Base-by-base conservation (phyloP, 92 coral and sea anemone species). In the Umimayanthus chanpuru region DNA sequence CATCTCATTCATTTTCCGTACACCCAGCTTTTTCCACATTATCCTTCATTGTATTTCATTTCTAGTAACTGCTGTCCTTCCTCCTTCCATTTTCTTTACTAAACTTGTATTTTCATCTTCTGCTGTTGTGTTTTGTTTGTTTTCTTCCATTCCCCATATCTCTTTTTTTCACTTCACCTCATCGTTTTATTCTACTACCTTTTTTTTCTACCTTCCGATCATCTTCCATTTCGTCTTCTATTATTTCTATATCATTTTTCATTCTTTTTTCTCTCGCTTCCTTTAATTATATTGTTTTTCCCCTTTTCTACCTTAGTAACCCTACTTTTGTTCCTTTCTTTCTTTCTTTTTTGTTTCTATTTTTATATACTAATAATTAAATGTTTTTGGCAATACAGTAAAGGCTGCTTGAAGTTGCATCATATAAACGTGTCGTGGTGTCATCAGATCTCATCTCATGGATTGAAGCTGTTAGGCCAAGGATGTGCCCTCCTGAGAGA, bases 351-450 rank as follows among this genome's bases (percentile, higher is more conserved):
- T 36, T 71, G 12, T 36, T 16, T 28, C 16, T 71, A 9, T 18
- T 41, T 5, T 41, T 64, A 41, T 16, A 38, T 40, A 28, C 18
- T 28, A 49, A 28, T 20, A 85, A 3, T 12, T 21, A 11, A 38
- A n/a, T 73, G 53, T 39, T 56, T 74, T 89, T 28, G 50, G 41
- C 9, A 41, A 79, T 92, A 47, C 92, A 96, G 98, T 76, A 93
- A 91, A 71, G 98, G 98, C 79, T 97, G 99, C 82, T 88, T 93
- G 36, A 97, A 97, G 90, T 91, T 97, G 85, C 97, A 93, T 50
- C 93, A 93, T 86, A 83, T 97, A 29, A 97, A 97, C 75, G 88
- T 97, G 20, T 97, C 99, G 0, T 97, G 99, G 99, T 97, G 99
- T 71, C 92, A 93, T 56, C 99, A 95, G 81, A 93, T 97, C 70